Evolutionary conservation across 2,888 invertebrate genomes (phyloP), one percentile per base, ranked within the genome.

Genomic region (Amphiduros pacificus): DNA sequence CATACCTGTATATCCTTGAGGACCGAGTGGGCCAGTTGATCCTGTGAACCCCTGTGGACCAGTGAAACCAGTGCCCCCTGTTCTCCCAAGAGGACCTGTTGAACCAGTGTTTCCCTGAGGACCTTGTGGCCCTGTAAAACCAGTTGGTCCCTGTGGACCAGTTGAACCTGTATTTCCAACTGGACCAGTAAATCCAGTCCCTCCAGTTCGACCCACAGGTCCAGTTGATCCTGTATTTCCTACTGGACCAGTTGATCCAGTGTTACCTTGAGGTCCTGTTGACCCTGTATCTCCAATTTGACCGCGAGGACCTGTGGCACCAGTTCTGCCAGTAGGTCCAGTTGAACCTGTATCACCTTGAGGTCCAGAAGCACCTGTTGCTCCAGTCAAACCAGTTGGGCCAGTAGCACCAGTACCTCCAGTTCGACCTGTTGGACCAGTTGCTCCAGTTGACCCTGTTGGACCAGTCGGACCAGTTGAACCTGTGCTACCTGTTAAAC

Each of bases 341-440:
- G 55, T 60, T 24, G 64, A 51, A 11, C 69, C 69, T 40, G 64
- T 62, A n/a, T 41, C 36, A 54, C 58, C 58, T 31, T 44, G 48
- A 14, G 20, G 40, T n/a, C 26, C 17, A 29, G 27, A 4, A 20
- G 22, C 22, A 49, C 58, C 58, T 32, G 58, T 58, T 2, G 32
- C 50, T 32, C 58, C 58, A 58, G 58, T 50, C 36, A 49, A 31
- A 9, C 62, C 62, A 52, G 44, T 44, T 17, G 24, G 29, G 26
- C 62, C 62, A 44, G 60, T 60, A 6, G 55, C 32, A n/a, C 60
- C 60, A 28, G 55, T 60, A 14, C 22, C 9, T 26, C 59, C 61
- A 4, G 4, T 3, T 4, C 24, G 58, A 44, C 62, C 62, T 51
- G 57, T 50, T 29, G 52, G 29, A 22, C 62, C 61, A 52, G 61